phyloP scores from a whole-genome alignment of 1,140 invertebrate genomes.

The Solenopsis invicta region DNA sequence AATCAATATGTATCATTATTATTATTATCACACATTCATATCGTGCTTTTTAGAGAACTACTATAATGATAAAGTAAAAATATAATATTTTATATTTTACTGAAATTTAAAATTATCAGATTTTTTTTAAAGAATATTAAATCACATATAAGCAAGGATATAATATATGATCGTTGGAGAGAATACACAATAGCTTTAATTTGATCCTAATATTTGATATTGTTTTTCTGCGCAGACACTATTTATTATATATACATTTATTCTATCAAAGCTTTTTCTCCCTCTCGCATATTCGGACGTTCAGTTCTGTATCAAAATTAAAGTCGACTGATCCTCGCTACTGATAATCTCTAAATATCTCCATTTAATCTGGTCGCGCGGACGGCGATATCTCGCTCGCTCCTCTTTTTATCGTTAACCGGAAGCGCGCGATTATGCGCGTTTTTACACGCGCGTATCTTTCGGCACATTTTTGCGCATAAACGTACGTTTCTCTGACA shows the following conservation, averaged over 20 bases:
- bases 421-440: not conserved
- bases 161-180: too few species aligned
- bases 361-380: slow-evolving; percentile 19
- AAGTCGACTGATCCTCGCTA: not conserved
- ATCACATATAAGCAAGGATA: too few species aligned
- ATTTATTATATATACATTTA: slow-evolving; percentile 5
- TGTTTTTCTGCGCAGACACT: too few species aligned
- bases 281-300: not conserved
- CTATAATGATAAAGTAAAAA: too few species aligned
- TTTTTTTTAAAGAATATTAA: too few species aligned
- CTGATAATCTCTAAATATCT: slow-evolving; percentile 35
- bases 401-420: slow-evolving; percentile 1
- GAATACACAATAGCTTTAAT: too few species aligned
- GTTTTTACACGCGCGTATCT: not conserved
- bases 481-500: not conserved
- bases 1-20: too few species aligned
- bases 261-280: not conserved
- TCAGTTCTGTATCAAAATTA: not conserved
- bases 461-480: not conserved
- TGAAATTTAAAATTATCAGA: too few species aligned
- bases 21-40: too few species aligned
- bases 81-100: too few species aligned
- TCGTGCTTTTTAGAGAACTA: too few species aligned
- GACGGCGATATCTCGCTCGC: slow-evolving; percentile 9
- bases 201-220: too few species aligned